Evolutionary conservation across 2,888 invertebrate genomes (phyloP), one percentile per base, ranked within the genome.

Genomic region (Amaurobius ferox): DNA sequence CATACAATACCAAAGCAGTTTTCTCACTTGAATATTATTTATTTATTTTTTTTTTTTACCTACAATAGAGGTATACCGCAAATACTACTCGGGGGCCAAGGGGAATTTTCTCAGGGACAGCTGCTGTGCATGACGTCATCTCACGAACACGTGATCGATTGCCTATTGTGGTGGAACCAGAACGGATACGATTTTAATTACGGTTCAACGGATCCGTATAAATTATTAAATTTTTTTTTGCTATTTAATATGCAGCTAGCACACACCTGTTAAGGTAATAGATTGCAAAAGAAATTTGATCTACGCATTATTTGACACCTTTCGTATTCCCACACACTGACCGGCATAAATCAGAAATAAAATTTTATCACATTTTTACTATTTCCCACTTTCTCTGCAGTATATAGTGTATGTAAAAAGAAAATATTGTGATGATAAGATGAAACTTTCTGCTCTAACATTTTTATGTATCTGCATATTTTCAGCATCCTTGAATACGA

Each of bases 111-210:
- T 74, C 74, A 70, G 62, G 74, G 67, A 40, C 81, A 81, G 81
- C 81, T 81, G 81, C 81, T 70, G 40, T 70, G 40, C 61, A 28
- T 81, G 81, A 81, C 81, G 74, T 81, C 81, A 81, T 26, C 74
- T 81, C 81, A 81, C 81, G 81, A 74, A 62, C 61, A 68, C 35
- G 74, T 74, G 81, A 81, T 81, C 81, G 81, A 81, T 81, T 61
- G 35, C 62, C 74, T 32, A 81, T 81, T 68, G 81, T 70, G 62
- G 62, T 55, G 26, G 62, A 74, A 76, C 29, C 74, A 62, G 81
- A 81, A 81, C 80, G 80, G 80, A 76, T 81, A 74, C 61, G 68
- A 74, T 81, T 81, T 81, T 81, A 81, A 81, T 81, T 81, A 81
- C 16, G 44, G 44, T 26, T 44, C 30, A 70, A 68, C 28, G 70